phyloP scores from a whole-genome alignment of 2,113 vertebrate genomes.

The Zosterops japonicus region DNA sequence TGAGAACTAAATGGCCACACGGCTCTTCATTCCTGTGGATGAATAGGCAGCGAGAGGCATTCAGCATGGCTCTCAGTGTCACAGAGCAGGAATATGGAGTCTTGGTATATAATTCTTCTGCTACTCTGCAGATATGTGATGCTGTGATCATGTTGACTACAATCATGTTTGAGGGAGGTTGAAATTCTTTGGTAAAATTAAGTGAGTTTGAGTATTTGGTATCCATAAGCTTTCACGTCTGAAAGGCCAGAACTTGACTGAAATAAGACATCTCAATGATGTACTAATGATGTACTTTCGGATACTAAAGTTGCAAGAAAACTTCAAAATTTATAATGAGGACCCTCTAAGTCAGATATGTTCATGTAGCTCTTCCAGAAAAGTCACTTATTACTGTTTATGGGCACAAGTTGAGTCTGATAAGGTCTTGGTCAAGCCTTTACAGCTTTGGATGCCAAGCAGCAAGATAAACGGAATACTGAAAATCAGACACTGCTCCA shows the following conservation, averaged over 20 bases:
- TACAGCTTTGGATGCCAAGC: not conserved
- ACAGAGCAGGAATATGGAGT: not conserved
- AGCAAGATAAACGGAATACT: not conserved
- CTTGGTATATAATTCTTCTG: not conserved
- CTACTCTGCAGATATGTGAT: not conserved
- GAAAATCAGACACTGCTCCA: not conserved
- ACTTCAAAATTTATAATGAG: not conserved
- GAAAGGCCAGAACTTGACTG: not conserved
- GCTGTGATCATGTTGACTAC: not conserved
- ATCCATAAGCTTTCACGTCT: not conserved
- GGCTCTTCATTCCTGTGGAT: not conserved
- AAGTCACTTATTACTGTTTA: not conserved
- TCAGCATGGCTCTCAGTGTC: not conserved
- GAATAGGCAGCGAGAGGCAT: not conserved
- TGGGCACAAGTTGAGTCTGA: not conserved
- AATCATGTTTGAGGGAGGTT: not conserved
- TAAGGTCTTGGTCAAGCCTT: not conserved
- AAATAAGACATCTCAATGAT: not conserved
- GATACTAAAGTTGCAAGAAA: not conserved
- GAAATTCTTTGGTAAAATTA: not conserved
- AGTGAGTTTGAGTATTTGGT: not conserved
- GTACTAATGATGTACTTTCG: not conserved
- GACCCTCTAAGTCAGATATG: not conserved
- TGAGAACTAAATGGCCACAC: accelerated
- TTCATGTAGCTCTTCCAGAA: not conserved